Evolutionary conservation across 2,888 invertebrate species (phyloP), one percentile per base, ranked within the genome.

Genomic region (Clitarchus hookeri): DNA sequence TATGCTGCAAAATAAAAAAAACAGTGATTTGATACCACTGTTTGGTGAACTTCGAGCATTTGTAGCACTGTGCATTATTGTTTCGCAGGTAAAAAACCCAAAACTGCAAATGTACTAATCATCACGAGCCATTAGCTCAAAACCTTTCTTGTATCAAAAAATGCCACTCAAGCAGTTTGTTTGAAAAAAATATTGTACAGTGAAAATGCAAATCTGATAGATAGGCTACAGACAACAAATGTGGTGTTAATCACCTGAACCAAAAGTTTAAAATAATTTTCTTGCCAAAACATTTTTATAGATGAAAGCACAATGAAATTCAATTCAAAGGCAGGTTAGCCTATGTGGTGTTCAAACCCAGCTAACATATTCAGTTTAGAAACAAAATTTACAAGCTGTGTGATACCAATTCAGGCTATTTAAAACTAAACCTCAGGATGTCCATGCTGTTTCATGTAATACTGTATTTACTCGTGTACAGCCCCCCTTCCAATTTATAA

Each of bases 371-470:
- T n/a, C n/a, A n/a, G n/a, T 87, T 87, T 84, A 53, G 86, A 65
- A n/a, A 44, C 27, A 87, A 87, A 87, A 82, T 84, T 78, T 86
- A 87, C 83, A 87, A 87, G 83, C 65, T 87, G 26, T 86, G 87
- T 53, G 83, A 86, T 84, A 48, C 83, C 25, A 36, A 48, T 80
- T 26, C 84, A 19, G 79, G 86, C 16, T 86, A 36, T 36, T 86
- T 86, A 36, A 87, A 86, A 87, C 86, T 84, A 53, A 83, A 87
- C 78, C 65, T 65, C 0, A 19, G n/a, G 19, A 65, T 65, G 65
- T 65, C 11, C 65, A 65, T 16, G 19, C 23, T 65, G 65, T n/a
- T 36, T 36, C 36, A 3, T 36, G 36, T 36, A 36, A 36, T 36
- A n/a, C n/a, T n/a, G n/a, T n/a, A n/a, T n/a, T n/a, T n/a, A n/a